Evolutionary conservation across 2,797 vertebrate genomes (phyloP).

Genomic region (Catharus ustulatus): DNA sequence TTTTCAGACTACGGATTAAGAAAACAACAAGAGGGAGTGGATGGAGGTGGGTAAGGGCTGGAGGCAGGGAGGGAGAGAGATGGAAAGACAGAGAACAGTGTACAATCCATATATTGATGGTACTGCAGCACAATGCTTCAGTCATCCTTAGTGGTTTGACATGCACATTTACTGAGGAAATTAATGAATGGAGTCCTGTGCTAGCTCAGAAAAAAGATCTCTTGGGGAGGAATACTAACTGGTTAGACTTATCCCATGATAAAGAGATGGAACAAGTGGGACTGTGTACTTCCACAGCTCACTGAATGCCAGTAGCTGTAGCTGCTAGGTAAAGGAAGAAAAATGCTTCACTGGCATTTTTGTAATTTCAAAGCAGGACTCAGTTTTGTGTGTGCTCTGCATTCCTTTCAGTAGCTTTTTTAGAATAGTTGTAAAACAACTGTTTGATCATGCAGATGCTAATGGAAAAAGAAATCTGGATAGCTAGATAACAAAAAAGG

Average conservation of each 20-base stretch:
- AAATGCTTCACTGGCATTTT: neutral
- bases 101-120: slow-evolving; percentile 59
- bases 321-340: neutral
- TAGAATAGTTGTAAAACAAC: neutral
- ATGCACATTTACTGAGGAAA: slow-evolving; percentile 20
- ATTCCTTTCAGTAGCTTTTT: neutral
- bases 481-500: neutral
- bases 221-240: neutral
- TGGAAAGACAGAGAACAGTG: neutral
- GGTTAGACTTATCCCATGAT: neutral
- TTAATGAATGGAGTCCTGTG: slow-evolving; percentile 48
- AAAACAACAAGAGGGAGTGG: neutral
- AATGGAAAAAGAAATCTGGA: neutral
- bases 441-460: neutral
- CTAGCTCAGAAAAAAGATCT: neutral
- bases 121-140: slow-evolving; percentile 42
- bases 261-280: neutral
- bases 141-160: slow-evolving; percentile 26
- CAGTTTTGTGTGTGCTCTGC: accelerated
- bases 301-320: neutral
- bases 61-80: neutral
- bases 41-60: neutral
- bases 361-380: neutral
- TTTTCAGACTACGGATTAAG: neutral
- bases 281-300: neutral